These are phyloP conservation scores for Nestor notabilis DNA, from an alignment of 2,113 vertebrate species.

Conservation along the genomic window DNA sequence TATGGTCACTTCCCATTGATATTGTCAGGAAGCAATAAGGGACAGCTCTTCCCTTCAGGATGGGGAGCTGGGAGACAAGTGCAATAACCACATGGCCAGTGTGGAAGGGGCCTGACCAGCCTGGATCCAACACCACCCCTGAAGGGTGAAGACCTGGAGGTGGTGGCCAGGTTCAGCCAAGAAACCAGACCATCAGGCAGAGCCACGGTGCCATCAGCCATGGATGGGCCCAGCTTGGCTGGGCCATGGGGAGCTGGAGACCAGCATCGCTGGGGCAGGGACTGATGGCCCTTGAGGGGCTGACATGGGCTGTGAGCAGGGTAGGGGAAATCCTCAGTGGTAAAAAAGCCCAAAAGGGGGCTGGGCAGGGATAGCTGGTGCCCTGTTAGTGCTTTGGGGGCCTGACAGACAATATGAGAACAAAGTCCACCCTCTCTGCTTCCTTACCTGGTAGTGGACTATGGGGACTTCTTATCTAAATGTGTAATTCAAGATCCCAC, in stretches of 20 bases:
- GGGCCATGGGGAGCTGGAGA: neutral
- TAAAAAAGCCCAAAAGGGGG: neutral
- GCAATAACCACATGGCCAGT: neutral
- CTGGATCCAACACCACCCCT: neutral
- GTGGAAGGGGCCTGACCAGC: neutral
- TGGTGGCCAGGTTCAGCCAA: neutral
- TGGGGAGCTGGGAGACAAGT: neutral
- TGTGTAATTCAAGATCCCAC: neutral
- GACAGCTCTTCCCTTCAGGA: neutral
- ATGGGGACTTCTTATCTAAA: neutral
- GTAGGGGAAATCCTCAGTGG: neutral
- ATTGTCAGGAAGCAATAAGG: neutral
- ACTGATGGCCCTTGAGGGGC: neutral
- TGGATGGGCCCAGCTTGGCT: neutral
- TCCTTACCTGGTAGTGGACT: neutral
- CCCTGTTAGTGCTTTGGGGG: neutral
- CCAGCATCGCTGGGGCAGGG: neutral
- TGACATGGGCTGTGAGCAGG: neutral
- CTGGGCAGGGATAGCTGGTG: no score
- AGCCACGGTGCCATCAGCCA: accelerated
- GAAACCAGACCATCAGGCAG: neutral
- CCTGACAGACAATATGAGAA: neutral
- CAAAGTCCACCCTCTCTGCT: neutral
- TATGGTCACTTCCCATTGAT: neutral
- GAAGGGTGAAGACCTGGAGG: neutral